phyloP scores from a whole-genome alignment of 2,113 vertebrate species.

The Hassar affinis region DNA sequence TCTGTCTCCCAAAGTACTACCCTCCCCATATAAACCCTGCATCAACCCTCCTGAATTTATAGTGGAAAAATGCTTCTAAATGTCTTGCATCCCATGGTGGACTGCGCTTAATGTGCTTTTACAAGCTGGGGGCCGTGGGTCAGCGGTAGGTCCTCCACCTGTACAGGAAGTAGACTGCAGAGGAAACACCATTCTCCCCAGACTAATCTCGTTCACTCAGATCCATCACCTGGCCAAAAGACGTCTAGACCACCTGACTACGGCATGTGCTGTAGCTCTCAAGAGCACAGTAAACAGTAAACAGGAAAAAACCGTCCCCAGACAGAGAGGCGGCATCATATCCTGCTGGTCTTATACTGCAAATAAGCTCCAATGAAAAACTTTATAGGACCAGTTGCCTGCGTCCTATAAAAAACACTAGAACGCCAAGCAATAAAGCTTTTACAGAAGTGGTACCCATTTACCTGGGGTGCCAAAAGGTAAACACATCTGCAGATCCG shows the following conservation, averaged over 20 bases:
- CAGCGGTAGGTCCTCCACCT: constrained; percentile 53
- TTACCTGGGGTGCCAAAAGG: constrained; percentile 41
- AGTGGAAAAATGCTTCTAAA: constrained; percentile 51
- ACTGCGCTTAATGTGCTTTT: constrained; percentile 47
- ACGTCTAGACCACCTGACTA: constrained; percentile 30
- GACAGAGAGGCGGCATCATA: constrained; percentile 43
- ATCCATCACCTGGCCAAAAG: constrained; percentile 41
- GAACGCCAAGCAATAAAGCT: constrained; percentile 43
- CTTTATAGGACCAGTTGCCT: constrained; percentile 53
- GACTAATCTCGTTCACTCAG: not conserved
- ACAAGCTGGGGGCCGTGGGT: constrained; percentile 38
- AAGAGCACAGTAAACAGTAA: constrained; percentile 37
- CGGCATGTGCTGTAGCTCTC: constrained; percentile 22
- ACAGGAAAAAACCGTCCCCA: constrained; percentile 23
- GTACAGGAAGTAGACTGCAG: constrained; percentile 40
- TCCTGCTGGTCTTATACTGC: constrained; percentile 33
- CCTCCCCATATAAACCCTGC: constrained; percentile 21
- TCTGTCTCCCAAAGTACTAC: not conserved
- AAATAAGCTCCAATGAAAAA: constrained; percentile 46
- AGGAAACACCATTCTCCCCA: constrained; percentile 22
- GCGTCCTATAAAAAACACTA: constrained; percentile 37
- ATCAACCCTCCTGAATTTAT: constrained; percentile 46
- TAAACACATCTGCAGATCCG: constrained; percentile 35
- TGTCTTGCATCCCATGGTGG: constrained; percentile 29
- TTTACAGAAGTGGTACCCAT: constrained; percentile 52